Evolutionary conservation across 2,113 vertebrate genomes (phyloP).

Genomic region (Arvicanthis niloticus): DNA sequence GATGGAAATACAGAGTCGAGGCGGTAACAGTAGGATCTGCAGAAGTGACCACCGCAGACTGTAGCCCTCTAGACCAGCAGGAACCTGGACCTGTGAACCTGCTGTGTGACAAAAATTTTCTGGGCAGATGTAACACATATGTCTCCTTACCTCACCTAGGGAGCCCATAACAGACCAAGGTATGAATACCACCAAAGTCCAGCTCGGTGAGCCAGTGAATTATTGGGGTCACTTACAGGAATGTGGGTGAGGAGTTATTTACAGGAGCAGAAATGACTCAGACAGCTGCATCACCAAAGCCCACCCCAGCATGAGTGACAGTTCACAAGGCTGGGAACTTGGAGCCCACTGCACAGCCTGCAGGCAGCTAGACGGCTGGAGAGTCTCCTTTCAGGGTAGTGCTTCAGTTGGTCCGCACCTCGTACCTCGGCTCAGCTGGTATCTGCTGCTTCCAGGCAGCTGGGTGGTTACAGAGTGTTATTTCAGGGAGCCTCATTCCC

Average conservation of each 20-base stretch:
- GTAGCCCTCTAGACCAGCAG: background rate
- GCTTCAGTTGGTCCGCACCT: background rate
- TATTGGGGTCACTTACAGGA: background rate
- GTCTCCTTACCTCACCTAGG: background rate
- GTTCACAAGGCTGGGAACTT: background rate
- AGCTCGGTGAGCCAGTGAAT: background rate
- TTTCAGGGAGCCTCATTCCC: no score
- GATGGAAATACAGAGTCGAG: background rate
- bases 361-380: background rate
- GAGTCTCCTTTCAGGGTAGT: background rate
- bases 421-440: background rate
- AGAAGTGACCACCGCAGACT: background rate
- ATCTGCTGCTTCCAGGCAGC: background rate
- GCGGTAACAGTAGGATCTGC: background rate
- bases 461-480: background rate
- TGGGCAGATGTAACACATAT: background rate
- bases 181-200: background rate
- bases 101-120: background rate
- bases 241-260: background rate
- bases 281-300: background rate
- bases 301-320: background rate
- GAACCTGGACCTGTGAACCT: background rate
- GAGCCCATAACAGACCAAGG: background rate
- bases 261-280: background rate
- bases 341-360: background rate